Conservation (phyloP, 2,888 invertebrate genomes). For the Phengaris arion region DNA sequence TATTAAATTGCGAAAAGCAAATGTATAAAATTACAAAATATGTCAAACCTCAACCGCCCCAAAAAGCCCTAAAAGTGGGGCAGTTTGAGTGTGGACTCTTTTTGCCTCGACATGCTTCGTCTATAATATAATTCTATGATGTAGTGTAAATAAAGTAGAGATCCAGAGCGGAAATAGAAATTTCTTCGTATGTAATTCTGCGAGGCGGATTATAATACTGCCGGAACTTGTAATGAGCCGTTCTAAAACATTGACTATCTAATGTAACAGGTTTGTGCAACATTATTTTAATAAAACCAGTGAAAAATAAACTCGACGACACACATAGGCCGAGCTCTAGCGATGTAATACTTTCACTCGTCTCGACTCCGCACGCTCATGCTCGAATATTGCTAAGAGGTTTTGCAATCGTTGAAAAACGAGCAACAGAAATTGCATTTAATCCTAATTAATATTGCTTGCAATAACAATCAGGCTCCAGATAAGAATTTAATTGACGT, state of each 20-base stretch:
- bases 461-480: too few relatives aligned
- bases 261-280: constrained; percentile 14
- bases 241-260: constrained; percentile 7
- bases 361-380: neutral
- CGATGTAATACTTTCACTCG: constrained; percentile 1
- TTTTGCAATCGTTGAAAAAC: neutral
- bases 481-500: too few relatives aligned
- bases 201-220: neutral
- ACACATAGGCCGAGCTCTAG: constrained; percentile 1
- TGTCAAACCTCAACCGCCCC: too few relatives aligned
- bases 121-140: too few relatives aligned
- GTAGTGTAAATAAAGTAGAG: neutral
- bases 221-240: constrained; percentile 13
- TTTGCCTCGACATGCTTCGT: too few relatives aligned
- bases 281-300: constrained; percentile 9
- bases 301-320: constrained; percentile 14
- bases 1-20: too few relatives aligned
- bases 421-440: too few relatives aligned
- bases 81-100: too few relatives aligned
- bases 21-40: too few relatives aligned
- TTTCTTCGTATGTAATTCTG: neutral
- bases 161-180: neutral
- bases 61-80: too few relatives aligned
- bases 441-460: too few relatives aligned
- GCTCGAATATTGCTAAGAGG: neutral